phyloP scores from a whole-genome alignment of 1,140 invertebrate genomes.

The Drosophila orena region DNA sequence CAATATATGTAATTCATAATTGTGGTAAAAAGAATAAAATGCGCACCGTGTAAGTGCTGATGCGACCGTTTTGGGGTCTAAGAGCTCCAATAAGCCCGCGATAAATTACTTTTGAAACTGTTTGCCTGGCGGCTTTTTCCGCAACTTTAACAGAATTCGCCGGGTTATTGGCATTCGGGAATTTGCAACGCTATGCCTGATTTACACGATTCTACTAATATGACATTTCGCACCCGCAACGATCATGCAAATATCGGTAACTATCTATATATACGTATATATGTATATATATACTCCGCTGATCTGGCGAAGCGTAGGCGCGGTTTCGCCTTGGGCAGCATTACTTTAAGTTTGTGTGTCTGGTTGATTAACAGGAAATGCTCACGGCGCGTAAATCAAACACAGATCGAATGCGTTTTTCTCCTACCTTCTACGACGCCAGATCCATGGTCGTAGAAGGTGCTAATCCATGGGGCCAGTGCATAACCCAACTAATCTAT shows the following conservation, averaged over 20 bases:
- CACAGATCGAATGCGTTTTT: constrained; percentile 31
- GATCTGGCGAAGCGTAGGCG: constrained; percentile 48
- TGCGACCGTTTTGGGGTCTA: constrained; percentile 18
- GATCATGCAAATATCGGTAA: constrained; percentile 6
- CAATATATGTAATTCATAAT: constrained; percentile 54
- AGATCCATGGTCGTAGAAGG: constrained; percentile 35
- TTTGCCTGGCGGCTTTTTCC: constrained; percentile 20
- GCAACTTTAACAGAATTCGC: constrained; percentile 38
- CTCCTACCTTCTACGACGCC: constrained; percentile 12
- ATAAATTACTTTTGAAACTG: constrained; percentile 11
- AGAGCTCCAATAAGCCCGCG: constrained; percentile 1
- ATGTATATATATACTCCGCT: constrained; percentile 1
- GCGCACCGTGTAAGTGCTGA: constrained; percentile 31
- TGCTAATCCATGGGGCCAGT: constrained; percentile 43
- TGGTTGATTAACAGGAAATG: constrained; percentile 52
- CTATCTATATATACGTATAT: background rate
- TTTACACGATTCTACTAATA: constrained; percentile 53
- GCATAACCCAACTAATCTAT: constrained; percentile 19
- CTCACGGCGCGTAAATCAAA: constrained; percentile 45
- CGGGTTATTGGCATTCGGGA: constrained; percentile 49
- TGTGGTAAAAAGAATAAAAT: constrained; percentile 18
- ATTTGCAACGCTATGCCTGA: constrained; percentile 49
- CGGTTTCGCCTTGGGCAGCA: constrained; percentile 58
- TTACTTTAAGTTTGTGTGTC: constrained; percentile 44
- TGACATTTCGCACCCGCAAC: constrained; percentile 38